Evolutionary conservation across 2,797 vertebrate genomes (phyloP).

Genomic region (Hemitrygon akajei): DNA sequence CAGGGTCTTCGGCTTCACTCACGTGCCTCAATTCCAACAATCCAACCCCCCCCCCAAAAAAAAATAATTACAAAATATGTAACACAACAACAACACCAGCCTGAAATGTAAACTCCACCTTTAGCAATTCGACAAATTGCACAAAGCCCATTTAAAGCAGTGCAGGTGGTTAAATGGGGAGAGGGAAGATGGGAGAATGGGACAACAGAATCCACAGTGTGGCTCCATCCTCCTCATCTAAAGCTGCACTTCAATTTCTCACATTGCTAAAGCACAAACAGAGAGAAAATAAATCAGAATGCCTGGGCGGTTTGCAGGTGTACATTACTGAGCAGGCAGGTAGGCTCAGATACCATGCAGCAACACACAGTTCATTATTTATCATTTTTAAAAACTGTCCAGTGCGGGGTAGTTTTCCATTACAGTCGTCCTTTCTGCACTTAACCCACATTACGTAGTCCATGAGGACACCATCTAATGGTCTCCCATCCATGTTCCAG

Average conservation of each 20-base stretch:
- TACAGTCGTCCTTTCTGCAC: slow-evolving; percentile 39
- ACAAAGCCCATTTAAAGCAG: slow-evolving; percentile 26
- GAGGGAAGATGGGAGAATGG: neutral
- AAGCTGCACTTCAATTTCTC: slow-evolving; percentile 14
- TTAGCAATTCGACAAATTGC: slow-evolving; percentile 36
- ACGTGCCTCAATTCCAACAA: neutral
- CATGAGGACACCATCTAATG: slow-evolving; percentile 47
- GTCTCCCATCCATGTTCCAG: slow-evolving; percentile 60
- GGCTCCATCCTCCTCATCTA: neutral
- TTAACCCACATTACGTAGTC: slow-evolving; percentile 39
- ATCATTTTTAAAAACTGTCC: slow-evolving; percentile 51
- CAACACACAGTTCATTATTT: slow-evolving; percentile 46
- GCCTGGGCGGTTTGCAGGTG: neutral
- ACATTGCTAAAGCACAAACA: neutral
- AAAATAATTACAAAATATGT: no score
- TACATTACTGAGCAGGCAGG: slow-evolving; percentile 1
- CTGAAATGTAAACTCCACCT: slow-evolving; percentile 28
- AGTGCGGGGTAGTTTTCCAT: slow-evolving; percentile 50
- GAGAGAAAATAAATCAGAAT: neutral
- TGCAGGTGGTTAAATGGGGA: neutral
- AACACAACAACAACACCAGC: slow-evolving; percentile 2
- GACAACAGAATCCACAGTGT: neutral
- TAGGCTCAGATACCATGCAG: neutral
- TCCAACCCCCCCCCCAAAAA: no score
- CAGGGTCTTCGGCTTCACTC: neutral